A percentile compares a stretch with the other conserved stretches of the same genome.
Evolutionary conservation across 2,888 invertebrate species (phyloP).

Genomic region (Trissoscelio sp.): DNA sequence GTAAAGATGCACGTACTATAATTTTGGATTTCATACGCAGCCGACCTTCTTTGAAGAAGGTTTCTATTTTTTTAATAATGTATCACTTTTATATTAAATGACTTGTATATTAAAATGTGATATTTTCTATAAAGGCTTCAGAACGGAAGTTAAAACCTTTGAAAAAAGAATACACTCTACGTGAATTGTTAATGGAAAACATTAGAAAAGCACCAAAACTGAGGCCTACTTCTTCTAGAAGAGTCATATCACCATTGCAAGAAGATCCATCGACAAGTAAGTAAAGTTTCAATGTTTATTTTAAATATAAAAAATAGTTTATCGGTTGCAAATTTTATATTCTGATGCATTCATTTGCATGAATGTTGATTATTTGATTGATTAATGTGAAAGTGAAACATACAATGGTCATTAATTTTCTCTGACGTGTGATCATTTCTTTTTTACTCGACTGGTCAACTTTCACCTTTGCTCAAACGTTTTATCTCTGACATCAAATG

Average conservation of each 20-base stretch:
- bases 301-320: no score
- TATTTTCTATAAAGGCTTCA: constrained; percentile 86
- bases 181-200: constrained; percentile 93
- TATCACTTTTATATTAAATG: no score
- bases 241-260: constrained; percentile 26
- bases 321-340: no score
- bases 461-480: constrained; percentile 1
- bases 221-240: constrained; percentile 33
- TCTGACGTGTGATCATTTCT: not conserved
- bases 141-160: constrained; percentile 93
- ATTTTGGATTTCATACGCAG: constrained; percentile 96
- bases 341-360: no score
- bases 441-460: not conserved
- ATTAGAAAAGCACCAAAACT: constrained; percentile 87
- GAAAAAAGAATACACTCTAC: constrained; percentile 89
- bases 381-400: not conserved
- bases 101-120: no score
- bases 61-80: no score
- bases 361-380: not conserved
- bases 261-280: constrained; percentile 28
- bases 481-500: constrained; percentile 14
- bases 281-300: no score
- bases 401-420: not conserved
- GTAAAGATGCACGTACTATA: constrained; percentile 97
- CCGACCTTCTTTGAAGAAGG: constrained; percentile 90